Evolutionary conservation across 2,888 invertebrate genomes (phyloP).

Genomic region (Rhingia campestris): DNA sequence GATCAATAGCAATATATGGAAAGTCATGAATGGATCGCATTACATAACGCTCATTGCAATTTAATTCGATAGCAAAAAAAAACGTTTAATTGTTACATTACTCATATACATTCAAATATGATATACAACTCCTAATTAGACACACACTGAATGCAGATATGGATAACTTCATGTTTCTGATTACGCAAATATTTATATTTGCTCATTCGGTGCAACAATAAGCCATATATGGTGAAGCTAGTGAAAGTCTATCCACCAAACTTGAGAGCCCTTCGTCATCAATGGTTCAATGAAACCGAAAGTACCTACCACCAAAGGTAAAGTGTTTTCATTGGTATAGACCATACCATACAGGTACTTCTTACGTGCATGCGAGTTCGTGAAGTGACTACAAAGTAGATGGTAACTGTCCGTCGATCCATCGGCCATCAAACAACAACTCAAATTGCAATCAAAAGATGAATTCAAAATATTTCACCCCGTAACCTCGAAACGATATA

Average conservation of each 20-base stretch:
- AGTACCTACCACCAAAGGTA: constrained; percentile 26
- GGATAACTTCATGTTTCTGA: constrained; percentile 15
- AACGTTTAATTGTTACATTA: constrained; percentile 25
- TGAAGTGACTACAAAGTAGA: constrained; percentile 40
- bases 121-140: constrained; percentile 11
- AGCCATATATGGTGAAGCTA: constrained; percentile 3
- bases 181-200: constrained; percentile 56
- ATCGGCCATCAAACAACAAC: constrained; percentile 23
- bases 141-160: constrained; percentile 27
- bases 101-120: background rate
- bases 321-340: constrained; percentile 22
- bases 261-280: constrained; percentile 19
- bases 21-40: background rate
- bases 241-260: constrained; percentile 49
- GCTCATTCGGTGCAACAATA: constrained; percentile 9
- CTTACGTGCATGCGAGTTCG: constrained; percentile 44
- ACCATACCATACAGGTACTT: constrained; percentile 27
- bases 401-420: constrained; percentile 13
- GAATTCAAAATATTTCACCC: constrained; percentile 46
- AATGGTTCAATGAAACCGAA: constrained; percentile 21
- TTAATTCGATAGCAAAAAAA: background rate
- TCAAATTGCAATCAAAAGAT: constrained; percentile 35
- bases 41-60: constrained; percentile 3
- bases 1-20: too few species aligned
- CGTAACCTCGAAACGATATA: constrained; percentile 46